These are phyloP conservation scores for Prolemur simus DNA, from an alignment of 2,113 vertebrate genomes.

Conservation along the genomic window DNA sequence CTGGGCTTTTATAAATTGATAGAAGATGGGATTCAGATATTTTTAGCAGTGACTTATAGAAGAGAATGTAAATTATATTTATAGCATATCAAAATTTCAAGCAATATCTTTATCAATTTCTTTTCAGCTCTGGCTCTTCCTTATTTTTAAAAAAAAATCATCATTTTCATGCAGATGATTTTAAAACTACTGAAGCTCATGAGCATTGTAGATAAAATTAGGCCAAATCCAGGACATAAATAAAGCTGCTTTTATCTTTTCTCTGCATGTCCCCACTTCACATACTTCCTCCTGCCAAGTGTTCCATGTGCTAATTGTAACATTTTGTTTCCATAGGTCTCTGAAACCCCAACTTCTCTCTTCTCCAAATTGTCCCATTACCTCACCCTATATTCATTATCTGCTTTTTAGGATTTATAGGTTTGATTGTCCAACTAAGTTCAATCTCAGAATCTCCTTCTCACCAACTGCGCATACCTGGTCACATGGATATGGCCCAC, in stretches of 20 bases:
- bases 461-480: background rate
- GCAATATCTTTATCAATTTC: background rate
- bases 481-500: accelerated
- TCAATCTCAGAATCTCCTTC: background rate
- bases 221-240: background rate
- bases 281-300: background rate
- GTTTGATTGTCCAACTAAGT: background rate
- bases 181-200: background rate
- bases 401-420: background rate
- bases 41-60: background rate
- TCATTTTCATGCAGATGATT: background rate
- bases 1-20: background rate
- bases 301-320: background rate
- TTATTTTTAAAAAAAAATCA: background rate
- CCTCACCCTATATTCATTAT: background rate
- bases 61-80: background rate
- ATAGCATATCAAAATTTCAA: background rate
- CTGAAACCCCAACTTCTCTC: background rate
- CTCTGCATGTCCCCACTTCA: background rate
- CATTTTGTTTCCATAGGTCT: background rate
- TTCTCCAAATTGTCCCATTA: background rate
- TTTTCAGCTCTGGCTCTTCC: background rate
- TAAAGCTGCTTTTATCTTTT: background rate
- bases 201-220: background rate
- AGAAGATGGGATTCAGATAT: background rate